Conservation (phyloP, 2,113 vertebrate genomes). For the Anhinga rufa region DNA sequence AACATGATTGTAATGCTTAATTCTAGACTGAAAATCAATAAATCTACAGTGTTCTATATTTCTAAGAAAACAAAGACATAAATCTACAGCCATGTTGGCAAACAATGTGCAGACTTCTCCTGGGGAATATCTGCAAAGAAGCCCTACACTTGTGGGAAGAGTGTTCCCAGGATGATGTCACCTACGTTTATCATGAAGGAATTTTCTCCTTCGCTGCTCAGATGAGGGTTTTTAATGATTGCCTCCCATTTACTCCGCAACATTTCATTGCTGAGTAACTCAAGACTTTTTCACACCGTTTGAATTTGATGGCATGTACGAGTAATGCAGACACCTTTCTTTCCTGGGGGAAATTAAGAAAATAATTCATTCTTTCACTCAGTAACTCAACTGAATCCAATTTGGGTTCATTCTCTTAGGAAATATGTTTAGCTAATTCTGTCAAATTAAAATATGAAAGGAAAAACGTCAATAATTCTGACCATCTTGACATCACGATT, state of each 20-base stretch:
- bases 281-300: background rate
- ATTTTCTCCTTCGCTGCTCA: slow-evolving; percentile 1
- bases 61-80: background rate
- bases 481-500: background rate
- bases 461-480: background rate
- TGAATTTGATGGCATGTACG: background rate
- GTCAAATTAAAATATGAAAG: slow-evolving; percentile 7
- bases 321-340: slow-evolving; percentile 5
- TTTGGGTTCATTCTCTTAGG: slow-evolving; percentile 2
- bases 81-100: background rate
- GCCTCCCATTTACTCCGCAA: background rate
- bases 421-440: background rate
- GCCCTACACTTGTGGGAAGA: background rate
- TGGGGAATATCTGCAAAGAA: background rate
- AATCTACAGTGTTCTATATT: background rate
- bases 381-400: slow-evolving; percentile 4
- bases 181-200: background rate
- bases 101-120: background rate
- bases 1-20: background rate
- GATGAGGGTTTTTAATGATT: background rate
- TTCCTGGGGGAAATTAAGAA: slow-evolving; percentile 46
- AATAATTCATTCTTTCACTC: slow-evolving; percentile 38
- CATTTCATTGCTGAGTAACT: background rate
- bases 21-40: background rate
- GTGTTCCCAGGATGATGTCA: background rate